Base-by-base conservation (phyloP, 2,113 vertebrate genomes). In the Eublepharis macularius region DNA sequence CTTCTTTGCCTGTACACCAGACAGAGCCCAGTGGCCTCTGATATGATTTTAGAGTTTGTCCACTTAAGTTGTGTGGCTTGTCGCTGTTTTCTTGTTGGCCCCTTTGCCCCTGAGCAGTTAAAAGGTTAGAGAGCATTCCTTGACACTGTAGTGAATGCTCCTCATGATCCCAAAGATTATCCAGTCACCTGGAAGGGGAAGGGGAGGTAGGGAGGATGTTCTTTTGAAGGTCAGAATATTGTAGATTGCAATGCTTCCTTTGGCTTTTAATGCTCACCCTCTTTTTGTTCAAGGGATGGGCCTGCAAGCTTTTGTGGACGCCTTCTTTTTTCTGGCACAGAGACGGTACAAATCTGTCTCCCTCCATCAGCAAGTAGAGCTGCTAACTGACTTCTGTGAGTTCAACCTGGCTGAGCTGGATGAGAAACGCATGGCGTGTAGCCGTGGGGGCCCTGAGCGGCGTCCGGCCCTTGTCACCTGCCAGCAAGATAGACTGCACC, bases 291-390 rank as follows among this genome's bases (percentile, higher is more conserved):
- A 95, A 99, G 98, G 98, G 49, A 99, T 99, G 98, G 96, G 97
- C 39, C 94, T 99, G 60, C 98, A 98, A 76, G 98, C 98, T 0
- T 99, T 99, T 5, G 93, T 98, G 1, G 98, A 99, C 85, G 98
- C 98, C 69, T 98, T 99, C 93, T 98, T 98, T 85, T 96, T 96
- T 90, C 91, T 99, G 96, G 98, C 98, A 6, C 97, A 96, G 75
- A 97, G 96, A 81, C 97, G 97, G 80, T 99, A 97, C 96, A 99
- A 98, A 92, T 95, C 94, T 0, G 89, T 94, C 85, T 88, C 92
- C 0, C 96, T 98, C 12, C 96, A 95, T 2, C 95, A 98, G 88
- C 98, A 98, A 92, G 97, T 98, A 60, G 90, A 92, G 16, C 95
- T 96, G 0, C 94, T 99, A 93, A 63, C 98, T 2, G 96, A 97